Conservation (phyloP, 1,140 invertebrate genomes). For the Scaptodrosophila lebanonensis region DNA sequence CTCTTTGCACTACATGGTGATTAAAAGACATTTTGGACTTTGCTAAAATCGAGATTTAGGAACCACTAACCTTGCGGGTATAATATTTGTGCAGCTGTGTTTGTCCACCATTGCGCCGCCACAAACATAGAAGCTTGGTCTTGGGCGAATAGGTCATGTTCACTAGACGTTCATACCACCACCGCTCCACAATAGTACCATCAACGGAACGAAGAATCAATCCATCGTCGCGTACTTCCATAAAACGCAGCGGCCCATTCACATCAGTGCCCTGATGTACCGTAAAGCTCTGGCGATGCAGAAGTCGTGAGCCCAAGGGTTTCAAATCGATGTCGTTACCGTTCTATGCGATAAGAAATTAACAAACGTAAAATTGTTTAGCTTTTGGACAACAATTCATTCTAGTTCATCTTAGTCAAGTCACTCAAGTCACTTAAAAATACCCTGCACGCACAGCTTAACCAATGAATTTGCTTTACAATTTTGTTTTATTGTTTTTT, state of each 20-base stretch:
- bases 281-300: slow-evolving; percentile 98
- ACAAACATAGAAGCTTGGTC: slow-evolving; percentile 97
- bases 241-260: slow-evolving; percentile 93
- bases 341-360: slow-evolving; percentile 79
- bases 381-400: too few species aligned
- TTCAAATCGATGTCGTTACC: slow-evolving; percentile 98
- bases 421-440: too few species aligned
- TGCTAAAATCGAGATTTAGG: neutral
- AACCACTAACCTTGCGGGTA: slow-evolving; percentile 92
- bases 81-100: slow-evolving; percentile 99
- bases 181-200: slow-evolving; percentile 94
- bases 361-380: neutral
- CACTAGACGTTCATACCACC: slow-evolving; percentile 99
- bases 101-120: slow-evolving; percentile 90
- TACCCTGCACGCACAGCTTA: too few species aligned
- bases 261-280: slow-evolving; percentile 96
- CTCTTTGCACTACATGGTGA: slow-evolving; percentile 91
- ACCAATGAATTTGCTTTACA: too few species aligned
- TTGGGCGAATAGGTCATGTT: slow-evolving; percentile 99
- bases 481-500: too few species aligned
- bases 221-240: slow-evolving; percentile 99
- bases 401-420: too few species aligned
- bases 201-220: slow-evolving; percentile 91
- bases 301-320: slow-evolving; percentile 91
- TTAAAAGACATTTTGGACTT: neutral